Conservation (phyloP, 2,888 invertebrate species). For the Sialis lutaria region DNA sequence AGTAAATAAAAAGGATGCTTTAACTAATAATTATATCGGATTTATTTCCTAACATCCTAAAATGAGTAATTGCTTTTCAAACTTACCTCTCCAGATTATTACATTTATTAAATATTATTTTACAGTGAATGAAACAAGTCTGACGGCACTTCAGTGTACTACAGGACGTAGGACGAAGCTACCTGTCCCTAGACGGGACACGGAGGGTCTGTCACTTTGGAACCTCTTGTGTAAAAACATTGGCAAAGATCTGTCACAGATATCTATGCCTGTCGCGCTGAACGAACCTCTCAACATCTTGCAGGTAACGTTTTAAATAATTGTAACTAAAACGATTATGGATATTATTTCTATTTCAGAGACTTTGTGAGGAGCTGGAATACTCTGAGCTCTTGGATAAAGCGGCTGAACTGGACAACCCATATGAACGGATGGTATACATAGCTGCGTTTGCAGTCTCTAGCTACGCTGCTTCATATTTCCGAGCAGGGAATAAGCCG, state of each 20-base stretch:
- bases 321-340: neutral
- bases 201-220: constrained; percentile 64
- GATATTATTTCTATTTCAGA: constrained; percentile 23
- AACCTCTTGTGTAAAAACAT: constrained; percentile 66
- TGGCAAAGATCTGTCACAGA: constrained; percentile 70
- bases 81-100: neutral
- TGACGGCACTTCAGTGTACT: constrained; percentile 16
- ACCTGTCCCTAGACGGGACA: constrained; percentile 52
- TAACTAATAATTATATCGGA: too few species aligned
- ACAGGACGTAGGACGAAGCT: constrained; percentile 44
- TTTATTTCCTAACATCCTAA: neutral
- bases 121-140: constrained; percentile 8
- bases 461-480: constrained; percentile 54
- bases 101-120: neutral
- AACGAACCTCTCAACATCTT: constrained; percentile 72
- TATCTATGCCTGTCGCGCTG: constrained; percentile 73
- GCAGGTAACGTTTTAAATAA: constrained; percentile 30
- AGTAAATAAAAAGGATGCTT: too few species aligned
- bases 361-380: constrained; percentile 69
- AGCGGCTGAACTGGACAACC: constrained; percentile 45
- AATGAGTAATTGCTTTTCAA: neutral
- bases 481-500: constrained; percentile 64
- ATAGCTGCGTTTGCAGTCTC: constrained; percentile 71
- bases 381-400: constrained; percentile 66
- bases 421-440: constrained; percentile 55